Base-by-base conservation (phyloP, 2,113 vertebrate species). In the Bos indicus region DNA sequence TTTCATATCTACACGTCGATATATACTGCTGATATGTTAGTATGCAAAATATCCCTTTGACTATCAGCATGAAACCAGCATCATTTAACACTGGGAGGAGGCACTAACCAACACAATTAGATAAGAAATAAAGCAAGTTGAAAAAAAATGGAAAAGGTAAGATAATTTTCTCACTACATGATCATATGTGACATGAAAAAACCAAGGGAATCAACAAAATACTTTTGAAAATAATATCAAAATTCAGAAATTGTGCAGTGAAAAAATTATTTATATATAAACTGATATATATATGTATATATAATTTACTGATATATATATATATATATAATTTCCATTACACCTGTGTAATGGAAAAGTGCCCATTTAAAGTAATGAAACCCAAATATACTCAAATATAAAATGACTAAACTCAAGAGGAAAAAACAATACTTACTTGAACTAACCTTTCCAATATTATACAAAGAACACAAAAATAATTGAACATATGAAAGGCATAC, bases 161-260 rank as follows among this genome's bases (percentile, higher is more conserved):
- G n/a, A 8, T 21, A 30, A 83, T 0, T 26, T 12, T 36, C 21
- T 67, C 40, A n/a, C 7, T 19, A 0, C 5, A 14, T 5, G 11
- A 28, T 17, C 25, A 57, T 48, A 19, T 5, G 6, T 89, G 71
- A 59, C 19, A 11, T n/a, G 6, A 17, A n/a, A 91, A 77, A 54
- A 33, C 14, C 21, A 40, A 60, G 4, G 7, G 11, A 43, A 74
- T 77, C 3, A 26, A 8, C 26, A 21, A 91, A 90, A 74, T 46
- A 33, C 21, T 46, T 1, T n/a, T 19, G 54, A 21, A 43, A 94
- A 74, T 3, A 43, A 25, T 9, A 19, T 14, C 40, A 57, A 21
- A 62, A 60, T 62, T 59, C 28, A 90, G 6, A 71, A 51, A 51
- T 48, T 10, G 6, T 25, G 0, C 48, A 26, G 43, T n/a, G 33